phyloP scores from a whole-genome alignment of 2,888 invertebrate species.

The Ochropleura plecta region DNA sequence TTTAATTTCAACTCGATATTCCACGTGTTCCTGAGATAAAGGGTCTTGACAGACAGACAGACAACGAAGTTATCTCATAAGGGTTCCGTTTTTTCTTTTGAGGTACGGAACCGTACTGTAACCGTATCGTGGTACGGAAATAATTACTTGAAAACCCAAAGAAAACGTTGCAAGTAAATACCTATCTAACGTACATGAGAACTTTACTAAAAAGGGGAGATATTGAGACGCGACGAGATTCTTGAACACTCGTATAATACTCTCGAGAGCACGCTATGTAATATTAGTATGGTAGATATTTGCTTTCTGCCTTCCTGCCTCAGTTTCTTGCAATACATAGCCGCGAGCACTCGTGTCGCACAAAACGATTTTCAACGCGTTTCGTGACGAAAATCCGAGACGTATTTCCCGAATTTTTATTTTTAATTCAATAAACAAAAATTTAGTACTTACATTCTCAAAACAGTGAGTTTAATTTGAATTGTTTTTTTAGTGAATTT shows the following conservation, averaged over 20 bases:
- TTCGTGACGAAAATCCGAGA: slow-evolving; percentile 41
- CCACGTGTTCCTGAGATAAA: too few species aligned
- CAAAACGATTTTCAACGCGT: slow-evolving; percentile 30
- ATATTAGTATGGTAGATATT: slow-evolving; percentile 56
- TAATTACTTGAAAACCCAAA: slow-evolving; percentile 22
- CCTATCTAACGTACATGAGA: slow-evolving; percentile 34
- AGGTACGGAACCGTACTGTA: too few species aligned
- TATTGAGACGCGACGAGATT: slow-evolving; percentile 67
- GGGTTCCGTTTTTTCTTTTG: too few species aligned
- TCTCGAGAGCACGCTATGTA: slow-evolving; percentile 64
- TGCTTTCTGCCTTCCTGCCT: slow-evolving; percentile 64
- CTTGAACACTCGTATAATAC: slow-evolving; percentile 63
- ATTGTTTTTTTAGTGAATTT: slow-evolving; percentile 3
- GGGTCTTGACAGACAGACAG: too few species aligned
- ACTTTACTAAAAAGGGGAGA: slow-evolving; percentile 66
- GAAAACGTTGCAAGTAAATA: slow-evolving; percentile 31
- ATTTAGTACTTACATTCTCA: neutral
- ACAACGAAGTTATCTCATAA: too few species aligned
- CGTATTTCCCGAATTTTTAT: slow-evolving; percentile 18
- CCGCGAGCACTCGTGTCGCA: slow-evolving; percentile 57
- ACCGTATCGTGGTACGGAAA: neutral
- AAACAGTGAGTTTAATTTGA: slow-evolving; percentile 2
- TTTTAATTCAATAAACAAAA: neutral
- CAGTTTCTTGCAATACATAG: slow-evolving; percentile 68
- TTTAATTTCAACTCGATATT: too few species aligned